Evolutionary conservation across 2,888 invertebrate genomes (phyloP), one percentile per base, ranked within the genome.

Genomic region (Pseudanteris insignis): DNA sequence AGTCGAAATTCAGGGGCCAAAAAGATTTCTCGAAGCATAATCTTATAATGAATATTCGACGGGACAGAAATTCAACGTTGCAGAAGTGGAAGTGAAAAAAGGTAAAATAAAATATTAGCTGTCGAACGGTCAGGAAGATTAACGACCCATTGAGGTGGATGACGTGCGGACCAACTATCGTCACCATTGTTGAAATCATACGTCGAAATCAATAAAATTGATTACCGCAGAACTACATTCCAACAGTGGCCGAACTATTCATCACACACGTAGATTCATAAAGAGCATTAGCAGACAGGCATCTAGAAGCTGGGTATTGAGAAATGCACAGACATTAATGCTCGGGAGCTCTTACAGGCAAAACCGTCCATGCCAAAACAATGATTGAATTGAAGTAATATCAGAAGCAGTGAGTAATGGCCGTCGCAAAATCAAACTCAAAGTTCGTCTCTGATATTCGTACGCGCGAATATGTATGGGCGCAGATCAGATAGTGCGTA

Each of bases 321-420:
- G 62, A 51, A 58, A 55, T 57, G 61, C 54, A 43, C 34, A 58
- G 57, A 58, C 54, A 57, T 63, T 55, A 58, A 63, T 50, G 62
- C 48, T 62, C 32, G 50, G 54, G 53, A 48, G 57, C 43, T 60
- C 59, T 55, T 47, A 50, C 59, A 63, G 60, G 64, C 53, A 46
- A 50, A 64, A 71, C 65, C 69, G 71, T 70, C 70, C 68, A 69
- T 74, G 71, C 75, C 75, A 73, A 79, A 78, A 79, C 78, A 78
- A 78, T 79, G 79, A 79, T 79, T 77, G 78, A 79, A 79, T 79
- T 76, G 78, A 79, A 78, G 79, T 77, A 79, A 79, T 79, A 79
- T 79, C 79, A 79, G 75, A 73, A 77, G 74, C 78, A 71, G 76
- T 78, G 79, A 79, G 74, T 79, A 79, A 79, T 79, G 79, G 72